Percentiles rank a stretch among this genome's conserved stretches.
Evolutionary conservation across 2,888 invertebrate genomes (phyloP).

Genomic region (Drosophila hamatofila): DNA sequence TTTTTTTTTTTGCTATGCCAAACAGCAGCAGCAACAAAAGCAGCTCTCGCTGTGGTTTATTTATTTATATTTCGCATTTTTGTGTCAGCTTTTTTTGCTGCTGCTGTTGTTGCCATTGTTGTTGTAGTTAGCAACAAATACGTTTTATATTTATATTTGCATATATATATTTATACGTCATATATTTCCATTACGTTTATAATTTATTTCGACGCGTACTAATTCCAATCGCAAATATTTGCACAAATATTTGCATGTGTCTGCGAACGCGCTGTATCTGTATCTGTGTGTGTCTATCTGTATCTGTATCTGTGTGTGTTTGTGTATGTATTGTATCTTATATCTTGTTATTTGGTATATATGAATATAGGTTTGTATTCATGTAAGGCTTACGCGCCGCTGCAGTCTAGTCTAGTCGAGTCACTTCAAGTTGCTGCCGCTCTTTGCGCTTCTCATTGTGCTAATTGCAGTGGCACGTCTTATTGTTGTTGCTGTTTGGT

Average conservation of each 20-base stretch:
- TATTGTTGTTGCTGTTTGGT: neutral
- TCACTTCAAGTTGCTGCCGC: slow-evolving; percentile 10
- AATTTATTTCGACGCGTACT: slow-evolving; percentile 69
- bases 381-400: slow-evolving; percentile 56
- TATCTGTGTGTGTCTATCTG: slow-evolving; percentile 20
- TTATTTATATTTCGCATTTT: slow-evolving; percentile 64
- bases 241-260: slow-evolving; percentile 58
- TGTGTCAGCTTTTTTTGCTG: slow-evolving; percentile 52
- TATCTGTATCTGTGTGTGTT: slow-evolving; percentile 23
- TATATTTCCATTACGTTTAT: slow-evolving; percentile 49
- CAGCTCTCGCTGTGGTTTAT: slow-evolving; percentile 31
- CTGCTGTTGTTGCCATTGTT: slow-evolving; percentile 30
- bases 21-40: slow-evolving; percentile 31
- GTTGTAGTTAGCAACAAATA: slow-evolving; percentile 39
- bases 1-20: slow-evolving; percentile 48
- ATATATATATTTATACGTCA: slow-evolving; percentile 8
- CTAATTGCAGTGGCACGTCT: slow-evolving; percentile 16
- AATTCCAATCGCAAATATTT: slow-evolving; percentile 73
- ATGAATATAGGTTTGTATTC: slow-evolving; percentile 28
- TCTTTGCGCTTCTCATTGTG: slow-evolving; percentile 25
- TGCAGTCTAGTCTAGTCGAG: slow-evolving; percentile 4
- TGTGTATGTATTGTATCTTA: slow-evolving; percentile 25
- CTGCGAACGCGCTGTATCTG: slow-evolving; percentile 36
- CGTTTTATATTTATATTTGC: slow-evolving; percentile 24
- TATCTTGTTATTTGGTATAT: slow-evolving; percentile 15